Evolutionary conservation across 2,113 vertebrate species (phyloP).

Genomic region (Dolichotis patagonum): DNA sequence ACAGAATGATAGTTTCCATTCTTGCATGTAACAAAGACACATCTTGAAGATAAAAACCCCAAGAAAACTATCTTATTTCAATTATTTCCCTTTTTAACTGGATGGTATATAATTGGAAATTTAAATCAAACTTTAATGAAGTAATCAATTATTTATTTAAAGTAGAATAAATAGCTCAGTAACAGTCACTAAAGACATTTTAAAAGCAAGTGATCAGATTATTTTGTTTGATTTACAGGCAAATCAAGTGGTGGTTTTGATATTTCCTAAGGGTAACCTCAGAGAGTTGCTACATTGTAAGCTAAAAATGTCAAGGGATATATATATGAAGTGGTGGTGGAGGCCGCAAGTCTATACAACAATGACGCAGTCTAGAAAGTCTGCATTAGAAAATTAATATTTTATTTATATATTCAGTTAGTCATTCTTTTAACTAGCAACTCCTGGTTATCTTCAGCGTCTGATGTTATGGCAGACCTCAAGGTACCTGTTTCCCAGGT

Average conservation of each 20-base stretch:
- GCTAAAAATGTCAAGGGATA: neutral
- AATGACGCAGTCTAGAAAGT: neutral
- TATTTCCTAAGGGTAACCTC: neutral
- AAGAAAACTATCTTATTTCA: neutral
- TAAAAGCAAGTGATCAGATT: neutral
- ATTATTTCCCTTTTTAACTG: neutral
- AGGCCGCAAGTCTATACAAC: neutral
- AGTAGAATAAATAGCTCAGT: neutral
- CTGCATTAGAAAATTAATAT: neutral
- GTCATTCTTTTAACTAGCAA: neutral
- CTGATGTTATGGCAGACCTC: neutral
- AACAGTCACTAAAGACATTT: neutral
- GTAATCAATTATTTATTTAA: slow-evolving; percentile 47
- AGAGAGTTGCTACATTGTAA: neutral
- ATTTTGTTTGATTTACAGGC: neutral
- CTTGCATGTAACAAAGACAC: neutral
- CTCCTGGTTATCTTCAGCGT: neutral
- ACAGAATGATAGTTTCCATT: neutral
- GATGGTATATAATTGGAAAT: neutral
- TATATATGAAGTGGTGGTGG: neutral
- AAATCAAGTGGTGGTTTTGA: neutral
- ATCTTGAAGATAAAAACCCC: neutral
- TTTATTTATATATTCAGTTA: neutral
- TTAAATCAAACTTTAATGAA: neutral
- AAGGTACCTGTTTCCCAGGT: neutral